Evolutionary conservation across 1,140 invertebrate species (phyloP), one percentile per base, ranked within the genome.

Genomic region (Drosophila pectinifera): DNA sequence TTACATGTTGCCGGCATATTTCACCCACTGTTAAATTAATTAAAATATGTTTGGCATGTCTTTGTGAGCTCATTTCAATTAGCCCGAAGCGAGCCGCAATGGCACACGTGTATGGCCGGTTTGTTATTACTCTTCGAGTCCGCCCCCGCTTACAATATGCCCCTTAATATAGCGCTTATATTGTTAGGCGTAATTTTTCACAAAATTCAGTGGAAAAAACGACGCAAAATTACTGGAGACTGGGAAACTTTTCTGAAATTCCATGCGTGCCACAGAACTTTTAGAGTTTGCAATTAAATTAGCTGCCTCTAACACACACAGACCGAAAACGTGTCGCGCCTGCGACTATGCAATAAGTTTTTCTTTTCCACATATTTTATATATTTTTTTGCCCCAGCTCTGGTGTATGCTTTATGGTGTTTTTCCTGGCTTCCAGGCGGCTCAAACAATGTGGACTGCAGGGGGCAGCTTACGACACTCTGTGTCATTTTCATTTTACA

Each of bases 241-340:
- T 63, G 57, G 45, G 28, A 45, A 78, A 82, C 54, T 88, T 85
- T 70, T 59, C 38, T 39, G 34, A 75, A 78, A 85, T 82, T 88
- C 65, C 57, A 70, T 43, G 74, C 82, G 70, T 88, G 83, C 57
- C 69, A 54, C 69, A 74, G 49, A 86, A 86, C 78, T 83, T 86
- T 88, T 64, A 75, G 65, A 55, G 61, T 62, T 64, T 48, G 83
- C 81, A 82, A 85, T 85, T 86, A 86, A 86, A 82, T 86, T 88
- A 86, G 82, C 81, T 51, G 43, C 74, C 38, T 70, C 36, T 48
- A 58, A 65, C 72, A 48, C 56, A 61, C 48, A 57, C 48, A 45
- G 22, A 39, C 34, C 64, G 16, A 57, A 70, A 70, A 56, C 38
- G 63, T 46, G 58, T 78, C 58, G 65, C 76, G 58, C 51, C 76